Conservation (phyloP, 2,888 invertebrate genomes). For the Pilophorus perplexus region DNA sequence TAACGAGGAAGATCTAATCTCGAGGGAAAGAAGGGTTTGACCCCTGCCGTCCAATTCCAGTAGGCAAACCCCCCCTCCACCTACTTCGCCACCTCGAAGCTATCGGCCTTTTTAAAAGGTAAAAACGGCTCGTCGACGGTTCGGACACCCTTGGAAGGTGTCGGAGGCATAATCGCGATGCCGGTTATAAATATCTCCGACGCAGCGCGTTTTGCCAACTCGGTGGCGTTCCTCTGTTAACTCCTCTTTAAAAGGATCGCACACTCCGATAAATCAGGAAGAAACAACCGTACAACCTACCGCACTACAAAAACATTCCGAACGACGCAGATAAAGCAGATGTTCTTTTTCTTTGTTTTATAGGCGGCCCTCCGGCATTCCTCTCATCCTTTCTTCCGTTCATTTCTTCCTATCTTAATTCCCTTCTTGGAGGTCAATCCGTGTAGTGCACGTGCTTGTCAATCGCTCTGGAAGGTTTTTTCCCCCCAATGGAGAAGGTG, state of each 20-base stretch:
- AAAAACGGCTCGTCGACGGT: background rate
- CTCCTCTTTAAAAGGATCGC: conserved; percentile 14
- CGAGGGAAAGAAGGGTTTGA: conserved; percentile 1
- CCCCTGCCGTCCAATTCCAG: conserved; percentile 17
- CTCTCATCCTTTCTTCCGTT: too few relatives aligned
- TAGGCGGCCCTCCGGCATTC: too few relatives aligned
- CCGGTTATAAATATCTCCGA: conserved; percentile 1
- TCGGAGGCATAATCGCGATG: conserved; percentile 8
- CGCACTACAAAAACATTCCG: conserved; percentile 19
- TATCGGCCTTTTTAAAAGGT: background rate
- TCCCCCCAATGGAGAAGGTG: background rate
- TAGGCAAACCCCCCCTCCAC: background rate
- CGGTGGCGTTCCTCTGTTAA: background rate
- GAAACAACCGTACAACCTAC: conserved; percentile 14
- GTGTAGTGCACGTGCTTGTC: too few relatives aligned
- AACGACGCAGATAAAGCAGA: background rate
- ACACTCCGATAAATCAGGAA: conserved; percentile 21
- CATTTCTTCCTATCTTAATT: too few relatives aligned
- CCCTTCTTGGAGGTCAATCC: too few relatives aligned
- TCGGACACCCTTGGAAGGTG: background rate
- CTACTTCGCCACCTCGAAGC: too few relatives aligned
- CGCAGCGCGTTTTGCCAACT: background rate
- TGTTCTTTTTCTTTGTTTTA: conserved; percentile 1
- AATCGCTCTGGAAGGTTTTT: too few relatives aligned
- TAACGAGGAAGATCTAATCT: conserved; percentile 29